Evolutionary conservation across 2,888 invertebrate genomes (phyloP).

Genomic region (Cetonia aurata): DNA sequence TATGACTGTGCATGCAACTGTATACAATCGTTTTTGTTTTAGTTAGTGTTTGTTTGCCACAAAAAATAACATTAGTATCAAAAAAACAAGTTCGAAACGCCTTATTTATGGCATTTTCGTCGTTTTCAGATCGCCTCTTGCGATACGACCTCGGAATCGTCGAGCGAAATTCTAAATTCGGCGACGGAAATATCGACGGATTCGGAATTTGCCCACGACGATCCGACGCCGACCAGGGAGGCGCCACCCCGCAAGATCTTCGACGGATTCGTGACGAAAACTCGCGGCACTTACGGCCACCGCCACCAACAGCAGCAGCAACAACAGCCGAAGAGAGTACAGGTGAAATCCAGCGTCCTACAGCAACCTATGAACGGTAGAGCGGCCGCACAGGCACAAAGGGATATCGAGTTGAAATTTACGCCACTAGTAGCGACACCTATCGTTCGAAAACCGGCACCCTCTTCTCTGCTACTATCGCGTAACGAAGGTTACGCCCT

Average conservation of each 20-base stretch:
- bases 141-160: conserved; percentile 74
- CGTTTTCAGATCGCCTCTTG: conserved; percentile 74
- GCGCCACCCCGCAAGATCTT: conserved; percentile 84
- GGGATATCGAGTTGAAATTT: conserved; percentile 65
- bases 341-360: conserved; percentile 70
- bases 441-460: conserved; percentile 50
- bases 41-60: not conserved
- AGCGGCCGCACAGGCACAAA: conserved; percentile 45
- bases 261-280: conserved; percentile 74
- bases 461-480: conserved; percentile 51
- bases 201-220: conserved; percentile 91
- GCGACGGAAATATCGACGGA: conserved; percentile 94
- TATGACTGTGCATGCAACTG: no score
- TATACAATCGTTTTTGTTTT: no score
- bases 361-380: conserved; percentile 65
- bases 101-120: not conserved
- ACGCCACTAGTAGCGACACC: conserved; percentile 61
- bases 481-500: conserved; percentile 80
- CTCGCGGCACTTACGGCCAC: conserved; percentile 62
- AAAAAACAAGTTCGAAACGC: not conserved
- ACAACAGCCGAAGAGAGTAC: conserved; percentile 71
- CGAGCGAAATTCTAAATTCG: conserved; percentile 83
- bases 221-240: conserved; percentile 76
- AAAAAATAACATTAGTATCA: not conserved
- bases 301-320: conserved; percentile 56